Conservation (phyloP, 1,140 invertebrate genomes). For the Bombus picipes region DNA sequence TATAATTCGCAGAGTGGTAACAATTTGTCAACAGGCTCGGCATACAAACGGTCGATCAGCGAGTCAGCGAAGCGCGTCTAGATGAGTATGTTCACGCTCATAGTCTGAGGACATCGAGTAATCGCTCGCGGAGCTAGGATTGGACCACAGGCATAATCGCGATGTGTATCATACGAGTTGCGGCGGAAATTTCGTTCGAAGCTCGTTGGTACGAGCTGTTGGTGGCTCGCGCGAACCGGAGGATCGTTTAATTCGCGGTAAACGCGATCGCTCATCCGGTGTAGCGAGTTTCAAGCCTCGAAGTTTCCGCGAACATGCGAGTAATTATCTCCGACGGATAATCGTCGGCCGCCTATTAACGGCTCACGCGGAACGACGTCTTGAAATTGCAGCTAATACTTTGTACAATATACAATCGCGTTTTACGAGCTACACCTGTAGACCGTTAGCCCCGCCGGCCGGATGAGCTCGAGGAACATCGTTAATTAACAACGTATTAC, state of each 20-base stretch:
- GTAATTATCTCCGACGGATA: conserved; percentile 61
- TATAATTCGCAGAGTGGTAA: background rate
- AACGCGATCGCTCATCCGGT: conserved; percentile 20
- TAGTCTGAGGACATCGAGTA: conserved; percentile 31
- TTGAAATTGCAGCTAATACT: conserved; percentile 20
- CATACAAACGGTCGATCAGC: background rate
- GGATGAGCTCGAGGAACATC: background rate
- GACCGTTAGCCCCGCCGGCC: background rate
- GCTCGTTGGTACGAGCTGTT: conserved; percentile 18
- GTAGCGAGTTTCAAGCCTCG: background rate
- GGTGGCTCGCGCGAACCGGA: too few relatives aligned
- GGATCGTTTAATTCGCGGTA: conserved; percentile 33
- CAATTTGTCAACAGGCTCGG: background rate
- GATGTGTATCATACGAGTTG: background rate
- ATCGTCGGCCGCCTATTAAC: conserved; percentile 61
- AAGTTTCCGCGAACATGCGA: conserved; percentile 46
- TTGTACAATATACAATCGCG: background rate
- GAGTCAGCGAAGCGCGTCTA: background rate
- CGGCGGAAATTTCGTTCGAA: background rate
- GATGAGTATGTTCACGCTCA: background rate
- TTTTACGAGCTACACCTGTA: conserved; percentile 34
- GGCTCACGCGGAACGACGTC: conserved; percentile 15
- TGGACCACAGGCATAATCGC: conserved; percentile 46
- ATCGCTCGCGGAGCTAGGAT: conserved; percentile 22
- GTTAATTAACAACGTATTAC: conserved; percentile 24